Percentiles rank a stretch among this genome's conserved stretches.
These are phyloP conservation scores for Pontoporia blainvillei DNA, from an alignment of 2,113 vertebrate species.

Conservation along the genomic window DNA sequence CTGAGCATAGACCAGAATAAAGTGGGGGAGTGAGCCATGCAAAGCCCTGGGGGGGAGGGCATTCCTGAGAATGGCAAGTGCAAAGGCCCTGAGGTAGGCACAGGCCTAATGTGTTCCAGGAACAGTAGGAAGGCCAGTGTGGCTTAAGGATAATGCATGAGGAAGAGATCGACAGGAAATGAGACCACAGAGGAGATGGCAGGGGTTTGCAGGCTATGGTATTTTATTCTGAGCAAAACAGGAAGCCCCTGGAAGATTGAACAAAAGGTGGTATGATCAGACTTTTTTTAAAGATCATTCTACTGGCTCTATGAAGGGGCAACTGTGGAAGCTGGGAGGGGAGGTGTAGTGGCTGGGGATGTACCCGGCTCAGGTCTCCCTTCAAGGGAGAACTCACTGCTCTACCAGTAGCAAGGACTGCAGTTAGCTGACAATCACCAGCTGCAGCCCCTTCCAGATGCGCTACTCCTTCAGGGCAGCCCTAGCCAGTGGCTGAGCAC, in stretches of 20 bases:
- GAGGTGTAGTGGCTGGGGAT: accelerated
- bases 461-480: neutral
- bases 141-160: neutral
- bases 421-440: too few relatives aligned
- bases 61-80: neutral
- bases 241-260: neutral
- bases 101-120: neutral
- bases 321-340: too few relatives aligned
- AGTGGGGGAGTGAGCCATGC: neutral
- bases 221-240: neutral
- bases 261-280: neutral
- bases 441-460: neutral
- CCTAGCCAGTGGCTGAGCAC: neutral
- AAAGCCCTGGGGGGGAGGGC: neutral
- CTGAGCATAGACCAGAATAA: neutral
- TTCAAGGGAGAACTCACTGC: neutral
- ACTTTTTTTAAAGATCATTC: neutral
- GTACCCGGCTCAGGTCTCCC: neutral
- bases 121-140: neutral
- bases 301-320: neutral
- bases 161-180: neutral
- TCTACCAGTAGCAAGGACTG: neutral
- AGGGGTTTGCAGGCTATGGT: too few relatives aligned
- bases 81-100: neutral
- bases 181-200: neutral